Conservation (phyloP, 1,140 invertebrate genomes). For the Hydropsyche tenuis region DNA sequence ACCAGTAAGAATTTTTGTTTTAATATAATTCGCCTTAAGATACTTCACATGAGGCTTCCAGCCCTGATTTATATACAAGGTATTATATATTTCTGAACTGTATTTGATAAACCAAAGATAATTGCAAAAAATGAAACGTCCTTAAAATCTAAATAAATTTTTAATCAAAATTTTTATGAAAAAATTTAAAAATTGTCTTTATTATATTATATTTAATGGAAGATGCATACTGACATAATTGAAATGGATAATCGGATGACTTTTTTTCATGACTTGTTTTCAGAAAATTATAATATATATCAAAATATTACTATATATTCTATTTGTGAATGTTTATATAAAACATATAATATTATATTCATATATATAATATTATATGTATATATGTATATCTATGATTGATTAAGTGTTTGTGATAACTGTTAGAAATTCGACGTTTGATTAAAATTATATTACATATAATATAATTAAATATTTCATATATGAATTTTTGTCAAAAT, state of each 20-base stretch:
- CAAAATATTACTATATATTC: background rate
- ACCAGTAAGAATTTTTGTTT: background rate
- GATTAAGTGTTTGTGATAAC: constrained; percentile 35
- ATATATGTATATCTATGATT: constrained; percentile 15
- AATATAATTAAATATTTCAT: background rate
- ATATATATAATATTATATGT: background rate
- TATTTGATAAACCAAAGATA: background rate
- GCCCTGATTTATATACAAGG: constrained; percentile 12
- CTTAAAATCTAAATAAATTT: background rate
- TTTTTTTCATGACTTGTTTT: background rate
- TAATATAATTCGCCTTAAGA: background rate
- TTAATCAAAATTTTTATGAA: background rate
- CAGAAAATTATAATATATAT: background rate
- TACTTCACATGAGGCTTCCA: constrained; percentile 1
- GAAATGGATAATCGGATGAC: no score
- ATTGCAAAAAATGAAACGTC: background rate
- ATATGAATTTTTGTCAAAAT: background rate
- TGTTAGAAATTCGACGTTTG: constrained; percentile 27
- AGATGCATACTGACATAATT: no score
- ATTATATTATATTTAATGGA: no score
- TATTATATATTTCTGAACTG: background rate
- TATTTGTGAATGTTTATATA: background rate
- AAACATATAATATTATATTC: background rate
- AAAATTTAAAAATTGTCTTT: background rate
- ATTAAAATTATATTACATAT: background rate